Percentiles rank a stretch among this genome's conserved stretches.
Conservation (phyloP, 2,113 vertebrate species). For the Chlamydotis undulata region DNA sequence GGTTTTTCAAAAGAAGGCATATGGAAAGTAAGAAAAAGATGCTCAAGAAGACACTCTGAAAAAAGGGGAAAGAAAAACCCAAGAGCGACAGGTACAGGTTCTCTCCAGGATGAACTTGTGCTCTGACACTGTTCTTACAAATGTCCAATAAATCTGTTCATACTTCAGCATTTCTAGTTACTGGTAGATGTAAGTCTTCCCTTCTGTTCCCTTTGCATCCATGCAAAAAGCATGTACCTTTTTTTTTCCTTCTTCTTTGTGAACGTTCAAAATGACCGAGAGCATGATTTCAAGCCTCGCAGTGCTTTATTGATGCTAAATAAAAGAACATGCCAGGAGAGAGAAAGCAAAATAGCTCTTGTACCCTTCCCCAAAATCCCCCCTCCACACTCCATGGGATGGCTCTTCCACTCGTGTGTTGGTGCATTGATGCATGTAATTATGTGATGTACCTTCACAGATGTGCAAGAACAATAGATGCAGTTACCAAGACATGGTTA, state of each 20-base stretch:
- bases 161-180: neutral
- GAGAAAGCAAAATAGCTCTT: neutral
- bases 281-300: neutral
- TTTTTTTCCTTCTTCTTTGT: neutral
- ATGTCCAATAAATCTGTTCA: rapidly evolving
- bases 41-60: neutral
- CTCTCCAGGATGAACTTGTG: neutral
- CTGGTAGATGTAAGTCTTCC: neutral
- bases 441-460: neutral
- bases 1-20: neutral
- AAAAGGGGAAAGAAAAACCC: neutral
- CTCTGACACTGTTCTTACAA: neutral
- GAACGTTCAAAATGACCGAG: neutral
- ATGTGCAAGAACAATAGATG: neutral
- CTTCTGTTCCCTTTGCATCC: neutral
- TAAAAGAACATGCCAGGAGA: neutral
- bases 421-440: neutral
- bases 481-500: neutral
- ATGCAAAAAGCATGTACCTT: neutral
- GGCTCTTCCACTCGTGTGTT: neutral
- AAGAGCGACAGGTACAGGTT: rapidly evolving
- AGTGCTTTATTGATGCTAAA: neutral
- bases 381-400: neutral
- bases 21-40: neutral
- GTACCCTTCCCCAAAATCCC: neutral